Evolutionary conservation across 1,140 invertebrate species (phyloP).

Genomic region (Heliconius himera): DNA sequence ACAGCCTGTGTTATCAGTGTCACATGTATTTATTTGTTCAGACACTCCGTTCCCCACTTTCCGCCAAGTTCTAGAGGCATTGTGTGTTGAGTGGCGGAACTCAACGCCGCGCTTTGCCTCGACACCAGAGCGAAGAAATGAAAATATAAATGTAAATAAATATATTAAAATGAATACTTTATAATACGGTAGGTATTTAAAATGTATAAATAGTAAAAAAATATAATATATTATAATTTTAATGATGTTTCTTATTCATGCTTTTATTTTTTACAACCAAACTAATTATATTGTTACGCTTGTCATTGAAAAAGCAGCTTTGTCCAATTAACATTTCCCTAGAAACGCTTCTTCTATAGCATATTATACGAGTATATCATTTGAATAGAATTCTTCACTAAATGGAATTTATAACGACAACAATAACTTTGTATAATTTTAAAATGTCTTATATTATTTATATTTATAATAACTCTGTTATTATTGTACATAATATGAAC

Average conservation of each 20-base stretch:
- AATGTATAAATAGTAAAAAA: neutral
- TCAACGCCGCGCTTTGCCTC: no score
- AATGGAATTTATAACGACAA: neutral
- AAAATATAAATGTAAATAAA: no score
- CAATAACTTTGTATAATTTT: neutral
- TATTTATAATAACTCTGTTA: neutral
- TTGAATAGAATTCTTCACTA: slow-evolving; percentile 1
- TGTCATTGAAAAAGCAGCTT: slow-evolving; percentile 11
- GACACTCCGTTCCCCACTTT: no score
- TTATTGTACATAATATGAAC: neutral
- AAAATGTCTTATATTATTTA: neutral
- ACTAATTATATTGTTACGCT: slow-evolving; percentile 1
- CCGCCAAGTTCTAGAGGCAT: no score
- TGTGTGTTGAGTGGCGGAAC: no score
- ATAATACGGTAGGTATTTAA: no score
- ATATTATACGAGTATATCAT: neutral
- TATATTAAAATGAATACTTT: no score
- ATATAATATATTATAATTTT: neutral
- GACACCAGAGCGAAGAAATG: no score
- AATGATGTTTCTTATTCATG: neutral
- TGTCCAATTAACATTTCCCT: slow-evolving; percentile 9
- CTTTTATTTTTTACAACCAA: neutral
- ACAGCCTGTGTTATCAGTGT: no score
- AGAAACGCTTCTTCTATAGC: neutral
- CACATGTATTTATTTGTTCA: no score